Percentiles rank a stretch among this genome's conserved stretches.
Conservation (phyloP, 2,113 vertebrate genomes). For the Phylloscopus trochiloides region DNA sequence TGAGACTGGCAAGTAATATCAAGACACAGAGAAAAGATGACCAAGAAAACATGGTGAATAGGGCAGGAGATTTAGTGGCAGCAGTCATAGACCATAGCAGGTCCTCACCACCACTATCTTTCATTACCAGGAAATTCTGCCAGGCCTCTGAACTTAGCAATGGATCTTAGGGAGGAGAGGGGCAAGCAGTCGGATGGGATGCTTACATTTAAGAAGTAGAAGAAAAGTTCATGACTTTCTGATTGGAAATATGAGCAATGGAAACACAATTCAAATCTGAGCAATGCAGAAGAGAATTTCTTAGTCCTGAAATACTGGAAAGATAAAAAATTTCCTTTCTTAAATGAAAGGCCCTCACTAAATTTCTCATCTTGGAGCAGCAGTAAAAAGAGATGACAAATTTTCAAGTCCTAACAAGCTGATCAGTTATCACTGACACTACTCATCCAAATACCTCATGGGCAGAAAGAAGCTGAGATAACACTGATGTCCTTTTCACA, state of each 20-base stretch:
- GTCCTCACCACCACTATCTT: fast-evolving
- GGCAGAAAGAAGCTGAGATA: not conserved
- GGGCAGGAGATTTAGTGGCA: not conserved
- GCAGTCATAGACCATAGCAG: not conserved
- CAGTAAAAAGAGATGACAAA: not conserved
- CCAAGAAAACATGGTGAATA: not conserved
- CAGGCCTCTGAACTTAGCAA: not conserved
- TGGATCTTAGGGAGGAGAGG: not conserved
- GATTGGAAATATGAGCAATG: not conserved
- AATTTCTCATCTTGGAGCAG: not conserved
- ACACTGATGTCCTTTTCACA: not conserved
- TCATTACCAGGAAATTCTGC: not conserved
- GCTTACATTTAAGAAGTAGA: not conserved
- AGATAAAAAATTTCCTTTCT: not conserved
- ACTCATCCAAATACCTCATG: not conserved
- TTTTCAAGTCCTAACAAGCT: not conserved
- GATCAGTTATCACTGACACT: not conserved
- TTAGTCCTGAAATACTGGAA: not conserved
- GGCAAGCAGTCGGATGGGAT: not conserved
- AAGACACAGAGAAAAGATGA: not conserved
- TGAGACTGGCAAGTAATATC: not conserved
- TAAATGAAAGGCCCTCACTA: not conserved
- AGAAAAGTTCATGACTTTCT: not conserved
- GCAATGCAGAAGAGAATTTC: not conserved
- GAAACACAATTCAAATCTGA: not conserved